phyloP scores from a whole-genome alignment of 2,113 vertebrate species.

The Malurus melanocephalus region DNA sequence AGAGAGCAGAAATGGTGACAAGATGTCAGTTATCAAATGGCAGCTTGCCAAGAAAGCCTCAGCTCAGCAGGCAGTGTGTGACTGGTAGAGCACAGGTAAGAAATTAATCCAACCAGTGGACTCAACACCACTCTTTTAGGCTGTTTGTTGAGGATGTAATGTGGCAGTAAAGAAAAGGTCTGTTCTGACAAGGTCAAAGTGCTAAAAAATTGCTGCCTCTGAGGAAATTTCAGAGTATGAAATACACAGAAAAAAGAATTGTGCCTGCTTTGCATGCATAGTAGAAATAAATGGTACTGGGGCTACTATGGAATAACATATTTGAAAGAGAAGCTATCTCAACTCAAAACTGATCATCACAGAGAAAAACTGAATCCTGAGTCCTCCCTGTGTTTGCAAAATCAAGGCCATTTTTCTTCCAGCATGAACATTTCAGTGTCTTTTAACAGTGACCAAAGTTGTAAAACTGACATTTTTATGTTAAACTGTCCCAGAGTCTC shows the following conservation, averaged over 20 bases:
- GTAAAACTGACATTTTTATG: neutral
- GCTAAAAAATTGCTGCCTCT: neutral
- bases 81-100: neutral
- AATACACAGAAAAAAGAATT: neutral
- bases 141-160: neutral
- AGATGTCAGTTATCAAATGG: neutral
- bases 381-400: neutral
- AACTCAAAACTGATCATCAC: neutral
- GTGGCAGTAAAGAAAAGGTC: neutral
- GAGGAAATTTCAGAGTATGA: neutral
- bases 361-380: neutral
- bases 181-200: neutral
- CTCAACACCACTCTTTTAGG: rapidly evolving
- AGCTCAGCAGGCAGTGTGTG: neutral
- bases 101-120: neutral
- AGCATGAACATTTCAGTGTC: neutral
- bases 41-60: neutral
- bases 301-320: neutral
- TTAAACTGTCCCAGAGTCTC: neutral
- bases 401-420: neutral
- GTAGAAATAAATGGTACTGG: neutral
- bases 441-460: neutral
- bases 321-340: neutral
- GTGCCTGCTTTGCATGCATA: neutral
- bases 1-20: neutral